These are phyloP conservation scores for Augochlora pura DNA, from an alignment of 1,140 invertebrate species.

Conservation along the genomic window DNA sequence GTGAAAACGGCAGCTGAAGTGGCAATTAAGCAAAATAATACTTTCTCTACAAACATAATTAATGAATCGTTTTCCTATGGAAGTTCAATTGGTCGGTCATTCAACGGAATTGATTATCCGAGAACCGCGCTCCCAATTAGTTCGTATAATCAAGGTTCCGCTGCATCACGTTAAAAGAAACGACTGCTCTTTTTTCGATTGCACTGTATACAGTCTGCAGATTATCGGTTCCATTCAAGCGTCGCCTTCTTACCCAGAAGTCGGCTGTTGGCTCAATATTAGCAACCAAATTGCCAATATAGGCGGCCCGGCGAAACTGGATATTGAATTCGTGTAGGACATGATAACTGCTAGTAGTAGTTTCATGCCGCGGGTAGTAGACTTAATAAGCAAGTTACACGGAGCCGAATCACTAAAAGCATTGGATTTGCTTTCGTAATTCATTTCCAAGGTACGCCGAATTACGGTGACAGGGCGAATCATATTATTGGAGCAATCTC, in stretches of 20 bases:
- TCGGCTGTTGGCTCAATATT: constrained; percentile 27
- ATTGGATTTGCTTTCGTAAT: constrained; percentile 22
- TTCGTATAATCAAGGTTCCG: neutral
- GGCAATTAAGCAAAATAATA: too few species aligned
- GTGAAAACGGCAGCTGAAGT: too few species aligned
- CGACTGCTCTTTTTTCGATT: neutral
- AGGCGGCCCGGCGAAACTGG: neutral
- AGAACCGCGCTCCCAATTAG: neutral
- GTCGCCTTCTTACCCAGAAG: constrained; percentile 6
- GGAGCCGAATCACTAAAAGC: neutral
- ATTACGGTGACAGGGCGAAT: neutral
- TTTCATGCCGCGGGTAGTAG: constrained; percentile 8
- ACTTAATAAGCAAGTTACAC: neutral
- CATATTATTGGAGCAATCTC: constrained; percentile 4
- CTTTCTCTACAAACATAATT: neutral
- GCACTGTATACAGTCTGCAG: neutral
- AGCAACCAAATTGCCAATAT: constrained; percentile 44
- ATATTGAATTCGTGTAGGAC: constrained; percentile 39
- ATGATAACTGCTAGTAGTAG: constrained; percentile 17
- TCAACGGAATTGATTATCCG: neutral
- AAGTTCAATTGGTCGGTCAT: neutral
- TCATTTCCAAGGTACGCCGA: constrained; percentile 25
- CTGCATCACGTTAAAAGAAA: neutral
- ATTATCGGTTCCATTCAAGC: constrained; percentile 1
- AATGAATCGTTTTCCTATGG: neutral